phyloP scores from a whole-genome alignment of 2,888 invertebrate genomes.

The Maniola hyperantus region DNA sequence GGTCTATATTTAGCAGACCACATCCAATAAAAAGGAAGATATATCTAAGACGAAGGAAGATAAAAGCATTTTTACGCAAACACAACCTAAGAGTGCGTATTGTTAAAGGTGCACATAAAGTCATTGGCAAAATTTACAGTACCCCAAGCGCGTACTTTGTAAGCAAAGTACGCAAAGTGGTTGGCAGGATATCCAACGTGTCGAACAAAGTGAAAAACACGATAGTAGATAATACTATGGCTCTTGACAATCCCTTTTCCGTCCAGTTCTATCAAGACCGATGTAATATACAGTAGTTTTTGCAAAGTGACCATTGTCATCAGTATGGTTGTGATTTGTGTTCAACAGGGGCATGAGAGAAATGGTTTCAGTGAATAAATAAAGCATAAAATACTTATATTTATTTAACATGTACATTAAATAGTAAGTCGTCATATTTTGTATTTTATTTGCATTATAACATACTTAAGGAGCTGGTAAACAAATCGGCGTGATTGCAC shows the following conservation, averaged over 20 bases:
- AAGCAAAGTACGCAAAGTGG: no score
- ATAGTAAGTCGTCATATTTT: constrained; percentile 8
- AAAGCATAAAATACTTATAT: neutral
- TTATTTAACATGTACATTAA: constrained; percentile 28
- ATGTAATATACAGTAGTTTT: constrained; percentile 56
- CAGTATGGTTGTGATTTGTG: no score
- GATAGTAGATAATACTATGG: constrained; percentile 61
- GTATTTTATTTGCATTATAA: constrained; percentile 8
- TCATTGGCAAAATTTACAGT: constrained; percentile 49
- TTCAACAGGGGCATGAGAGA: neutral
- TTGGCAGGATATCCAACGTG: constrained; percentile 52
- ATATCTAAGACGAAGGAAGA: constrained; percentile 54
- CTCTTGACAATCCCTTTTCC: constrained; percentile 62
- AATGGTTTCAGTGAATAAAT: neutral
- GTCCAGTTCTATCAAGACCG: constrained; percentile 67
- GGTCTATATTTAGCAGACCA: constrained; percentile 63
- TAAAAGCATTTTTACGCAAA: constrained; percentile 62
- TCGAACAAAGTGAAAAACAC: constrained; percentile 65
- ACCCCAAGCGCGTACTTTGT: no score
- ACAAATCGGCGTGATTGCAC: no score
- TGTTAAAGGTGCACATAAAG: constrained; percentile 51
- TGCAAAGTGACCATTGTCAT: neutral
- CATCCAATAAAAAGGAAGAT: constrained; percentile 64
- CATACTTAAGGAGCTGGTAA: no score
- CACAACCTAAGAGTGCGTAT: constrained; percentile 56